Evolutionary conservation across 2,888 invertebrate genomes (phyloP).

Genomic region (Mythimna impura): DNA sequence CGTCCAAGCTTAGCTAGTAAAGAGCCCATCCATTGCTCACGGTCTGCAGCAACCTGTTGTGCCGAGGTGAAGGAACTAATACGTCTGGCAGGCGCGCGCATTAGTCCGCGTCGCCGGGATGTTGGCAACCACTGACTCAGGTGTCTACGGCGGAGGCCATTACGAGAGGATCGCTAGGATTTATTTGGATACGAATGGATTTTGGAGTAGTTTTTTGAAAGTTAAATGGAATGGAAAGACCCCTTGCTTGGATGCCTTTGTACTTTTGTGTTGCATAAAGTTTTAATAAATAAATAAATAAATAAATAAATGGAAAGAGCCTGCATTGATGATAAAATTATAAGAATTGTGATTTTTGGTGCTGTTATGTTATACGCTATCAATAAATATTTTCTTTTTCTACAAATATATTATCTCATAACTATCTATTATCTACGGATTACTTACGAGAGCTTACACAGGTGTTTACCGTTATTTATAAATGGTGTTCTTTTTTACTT

Average conservation of each 20-base stretch:
- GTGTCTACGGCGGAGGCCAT: conserved; percentile 57
- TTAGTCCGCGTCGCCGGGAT: conserved; percentile 62
- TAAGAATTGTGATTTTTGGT: too few relatives aligned
- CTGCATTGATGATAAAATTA: neutral
- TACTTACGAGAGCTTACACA: too few relatives aligned
- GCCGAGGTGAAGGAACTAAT: conserved; percentile 66
- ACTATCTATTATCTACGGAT: too few relatives aligned
- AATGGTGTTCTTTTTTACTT: too few relatives aligned
- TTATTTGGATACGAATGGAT: conserved; percentile 10
- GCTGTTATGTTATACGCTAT: neutral
- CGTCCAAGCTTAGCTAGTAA: conserved; percentile 10
- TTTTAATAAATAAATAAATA: too few relatives aligned
- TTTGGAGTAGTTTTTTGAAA: neutral
- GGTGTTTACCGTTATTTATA: too few relatives aligned
- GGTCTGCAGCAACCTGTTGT: conserved; percentile 47
- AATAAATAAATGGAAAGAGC: neutral
- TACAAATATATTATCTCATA: too few relatives aligned
- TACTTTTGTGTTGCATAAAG: too few relatives aligned
- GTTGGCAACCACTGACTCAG: conserved; percentile 60
- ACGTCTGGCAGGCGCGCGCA: conserved; percentile 56
- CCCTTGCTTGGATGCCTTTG: too few relatives aligned
- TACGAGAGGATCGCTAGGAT: conserved; percentile 28
- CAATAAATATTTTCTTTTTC: neutral
- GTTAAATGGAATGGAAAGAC: neutral
- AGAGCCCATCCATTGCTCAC: conserved; percentile 11